A percentile compares a stretch with the other conserved stretches of the same genome.
phyloP scores from a whole-genome alignment of 2,888 invertebrate species.

The Cataglyphis livida region DNA sequence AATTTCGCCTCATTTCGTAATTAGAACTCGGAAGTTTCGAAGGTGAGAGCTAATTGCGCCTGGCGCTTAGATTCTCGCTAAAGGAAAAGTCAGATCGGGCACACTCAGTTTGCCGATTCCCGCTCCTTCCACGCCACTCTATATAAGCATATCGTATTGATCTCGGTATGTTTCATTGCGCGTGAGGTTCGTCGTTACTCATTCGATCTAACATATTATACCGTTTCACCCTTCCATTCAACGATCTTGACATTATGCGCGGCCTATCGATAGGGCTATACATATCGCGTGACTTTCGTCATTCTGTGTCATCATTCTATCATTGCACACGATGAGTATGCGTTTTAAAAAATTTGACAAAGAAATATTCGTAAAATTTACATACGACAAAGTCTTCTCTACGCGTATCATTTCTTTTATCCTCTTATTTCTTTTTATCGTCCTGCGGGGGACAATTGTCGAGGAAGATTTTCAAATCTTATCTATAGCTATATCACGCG shows the following conservation, averaged over 20 bases:
- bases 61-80: slow-evolving; percentile 6
- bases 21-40: slow-evolving; percentile 24
- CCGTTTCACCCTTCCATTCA: not conserved
- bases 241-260: slow-evolving; percentile 23
- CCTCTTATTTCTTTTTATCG: not conserved
- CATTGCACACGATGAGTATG: not conserved
- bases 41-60: slow-evolving; percentile 29
- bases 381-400: not conserved
- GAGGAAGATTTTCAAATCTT: not conserved
- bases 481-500: not conserved
- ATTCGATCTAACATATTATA: not conserved
- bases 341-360: not conserved
- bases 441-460: slow-evolving; percentile 1
- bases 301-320: not conserved
- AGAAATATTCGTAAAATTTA: not conserved
- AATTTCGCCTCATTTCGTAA: not conserved
- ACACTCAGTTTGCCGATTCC: slow-evolving; percentile 2
- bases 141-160: slow-evolving; percentile 31
- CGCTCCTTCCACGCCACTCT: slow-evolving; percentile 20
- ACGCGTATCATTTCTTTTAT: not conserved
- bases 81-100: not conserved
- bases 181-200: slow-evolving; percentile 24
- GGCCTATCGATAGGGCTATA: not conserved
- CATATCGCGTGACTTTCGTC: not conserved
- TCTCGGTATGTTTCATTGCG: slow-evolving; percentile 44